Percentiles rank a stretch among this genome's conserved stretches.
These are phyloP conservation scores for Nebria brevicollis DNA, from an alignment of 2,888 invertebrate species.

Conservation along the genomic window DNA sequence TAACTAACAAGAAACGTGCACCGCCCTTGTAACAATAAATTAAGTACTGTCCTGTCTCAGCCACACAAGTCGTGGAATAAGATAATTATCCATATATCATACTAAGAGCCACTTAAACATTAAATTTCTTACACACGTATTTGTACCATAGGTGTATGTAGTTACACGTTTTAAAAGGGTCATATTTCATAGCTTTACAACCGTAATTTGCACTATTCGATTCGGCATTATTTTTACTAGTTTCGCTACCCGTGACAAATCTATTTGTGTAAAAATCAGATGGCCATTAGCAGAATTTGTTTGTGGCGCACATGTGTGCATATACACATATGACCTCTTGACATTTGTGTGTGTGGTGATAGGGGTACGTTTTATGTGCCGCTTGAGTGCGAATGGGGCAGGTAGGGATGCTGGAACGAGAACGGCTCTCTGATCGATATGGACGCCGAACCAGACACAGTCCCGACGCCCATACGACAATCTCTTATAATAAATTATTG, in stretches of 20 bases:
- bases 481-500: not conserved
- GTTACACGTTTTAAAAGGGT: too few species aligned
- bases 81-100: slow-evolving; percentile 48
- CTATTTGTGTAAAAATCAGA: too few species aligned
- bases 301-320: not conserved
- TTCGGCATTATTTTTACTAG: too few species aligned
- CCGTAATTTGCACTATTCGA: too few species aligned
- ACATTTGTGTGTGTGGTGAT: slow-evolving; percentile 17
- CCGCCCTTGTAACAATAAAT: slow-evolving; percentile 38
- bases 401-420: slow-evolving; percentile 22
- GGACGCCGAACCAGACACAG: not conserved
- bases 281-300: too few species aligned
- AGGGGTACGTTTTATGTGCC: slow-evolving; percentile 3
- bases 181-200: too few species aligned
- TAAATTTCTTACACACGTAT: too few species aligned
- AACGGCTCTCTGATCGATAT: slow-evolving; percentile 19
- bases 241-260: too few species aligned
- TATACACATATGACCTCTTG: slow-evolving; percentile 20
- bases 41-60: slow-evolving; percentile 45
- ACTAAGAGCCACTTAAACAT: not conserved
- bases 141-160: too few species aligned
- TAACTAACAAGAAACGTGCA: slow-evolving; percentile 46
- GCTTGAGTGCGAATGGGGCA: slow-evolving; percentile 12
- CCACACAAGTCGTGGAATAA: slow-evolving; percentile 45
- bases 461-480: not conserved